Evolutionary conservation across 2,113 vertebrate genomes (phyloP), one percentile per base, ranked within the genome.

Genomic region (Hippocampus barbouri): DNA sequence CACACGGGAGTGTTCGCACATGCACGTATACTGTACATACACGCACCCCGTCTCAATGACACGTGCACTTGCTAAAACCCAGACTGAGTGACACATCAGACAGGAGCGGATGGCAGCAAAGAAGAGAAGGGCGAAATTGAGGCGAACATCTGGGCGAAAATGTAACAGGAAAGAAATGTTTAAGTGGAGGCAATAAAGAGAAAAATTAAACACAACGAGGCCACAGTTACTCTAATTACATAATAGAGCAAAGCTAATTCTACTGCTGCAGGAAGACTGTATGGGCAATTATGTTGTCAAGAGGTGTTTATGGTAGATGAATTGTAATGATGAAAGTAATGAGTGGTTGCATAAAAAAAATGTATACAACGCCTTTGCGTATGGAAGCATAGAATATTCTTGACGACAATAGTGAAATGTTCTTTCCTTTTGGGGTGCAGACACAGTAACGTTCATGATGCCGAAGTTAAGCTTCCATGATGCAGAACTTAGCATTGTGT

Each of bases 11-110:
- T 9, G 11, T 63, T 66, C 16, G 41, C 15, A 20, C 47, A 62
- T 18, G 27, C 38, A 60, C 54, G 21, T 16, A 47, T 69, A 78
- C 67, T 72, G 41, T 69, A 69, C 51, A 68, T 70, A 73, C 69
- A 70, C 69, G 25, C 20, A 25, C 66, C 65, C 60, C 0, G n/a
- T 59, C 68, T 47, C 14, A 76, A 62, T 74, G 64, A 79, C 75
- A 71, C 71, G 73, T 68, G 79, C 72, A 84, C 85, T 87, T 76
- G 56, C 69, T 82, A 86, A 87, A 76, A 85, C 79, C 78, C 79
- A 80, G 85, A 81, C 62, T 83, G 83, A 87, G 83, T 85, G 86
- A 85, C 85, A 87, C 71, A 85, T 86, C 75, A 82, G 81, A 82
- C 78, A 77, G 76, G 68, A 83, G 64, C 76, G 75, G 76, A 83